These are phyloP conservation scores for Trichonephila inaurata DNA, from an alignment of 1,140 invertebrate species.

Conservation along the genomic window DNA sequence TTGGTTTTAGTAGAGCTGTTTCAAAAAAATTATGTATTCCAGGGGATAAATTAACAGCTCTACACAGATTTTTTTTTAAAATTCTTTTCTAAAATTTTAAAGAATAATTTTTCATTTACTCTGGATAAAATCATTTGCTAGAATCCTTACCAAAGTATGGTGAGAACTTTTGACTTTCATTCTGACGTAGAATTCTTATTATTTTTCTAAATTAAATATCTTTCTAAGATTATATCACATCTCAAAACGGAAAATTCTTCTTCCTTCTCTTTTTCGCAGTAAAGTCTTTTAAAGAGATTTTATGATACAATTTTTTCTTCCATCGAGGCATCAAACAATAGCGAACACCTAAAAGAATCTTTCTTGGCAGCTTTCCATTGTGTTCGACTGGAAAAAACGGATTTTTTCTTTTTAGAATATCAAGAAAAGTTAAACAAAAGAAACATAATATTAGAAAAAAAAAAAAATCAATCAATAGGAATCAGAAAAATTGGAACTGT, in stretches of 20 bases:
- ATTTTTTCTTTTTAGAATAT: background rate
- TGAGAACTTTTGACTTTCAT: no score
- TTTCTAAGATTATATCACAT: background rate
- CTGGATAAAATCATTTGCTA: no score
- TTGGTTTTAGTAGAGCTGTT: no score
- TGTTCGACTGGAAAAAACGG: background rate
- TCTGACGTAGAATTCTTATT: no score
- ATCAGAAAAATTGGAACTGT: background rate
- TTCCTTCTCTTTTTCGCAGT: background rate
- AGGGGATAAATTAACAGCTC: no score
- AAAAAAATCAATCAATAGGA: constrained; percentile 7
- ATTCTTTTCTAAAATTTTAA: no score
- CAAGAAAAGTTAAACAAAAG: background rate
- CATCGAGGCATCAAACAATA: background rate
- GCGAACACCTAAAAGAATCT: background rate
- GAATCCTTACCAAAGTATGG: no score
- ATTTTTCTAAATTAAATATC: background rate
- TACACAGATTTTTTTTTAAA: no score
- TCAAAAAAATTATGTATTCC: no score
- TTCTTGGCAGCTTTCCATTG: background rate
- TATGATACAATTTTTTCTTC: background rate
- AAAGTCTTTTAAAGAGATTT: background rate
- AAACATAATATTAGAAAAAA: background rate
- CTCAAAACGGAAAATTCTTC: background rate
- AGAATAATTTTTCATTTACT: no score